Evolutionary conservation across 1,140 invertebrate species (phyloP), one percentile per base, ranked within the genome.

Genomic region (Ceratina japonica): DNA sequence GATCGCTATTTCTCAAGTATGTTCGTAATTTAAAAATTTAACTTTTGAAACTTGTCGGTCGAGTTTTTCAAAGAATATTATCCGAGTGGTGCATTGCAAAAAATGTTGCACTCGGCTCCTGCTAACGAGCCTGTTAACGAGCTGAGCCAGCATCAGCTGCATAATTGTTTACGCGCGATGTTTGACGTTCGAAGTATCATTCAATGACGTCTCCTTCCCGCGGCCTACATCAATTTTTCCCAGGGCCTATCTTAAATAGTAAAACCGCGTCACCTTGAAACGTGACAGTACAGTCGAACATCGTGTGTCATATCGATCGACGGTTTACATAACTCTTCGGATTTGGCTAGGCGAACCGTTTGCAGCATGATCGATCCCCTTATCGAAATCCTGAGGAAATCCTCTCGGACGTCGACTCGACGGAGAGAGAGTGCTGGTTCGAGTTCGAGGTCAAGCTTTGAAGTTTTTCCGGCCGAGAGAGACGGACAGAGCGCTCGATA

Each of bases 101-200:
- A 31, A 31, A 31, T 15, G 37, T 5, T 10, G 13, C 64, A 49
- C 31, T 22, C 49, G 15, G 37, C n/a, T 15, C 20, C n/a, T n/a
- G 15, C 18, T 44, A 64, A 64, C 31, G 63, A 49, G n/a, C 37
- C 15, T 22, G 64, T 51, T 66, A 68, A 68, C 44, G 44, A 68
- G 44, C 44, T 2, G 65, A 68, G 22, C 16, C 5, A 51, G 59
- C 64, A 15, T 12, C 27, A 37, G 3, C 10, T 8, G 13, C 24
- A 10, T 54, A 27, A 54, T 31, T 31, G 66, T 54, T 52, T 27
- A 27, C 66, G 10, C 8, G 51, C 7, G n/a, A 69, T 7, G 12
- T 54, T n/a, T n/a, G 24, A 54, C n/a, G 10, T 54, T n/a, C 0
- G 16, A 24, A 51, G 20, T 66, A 49, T 15, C 64, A 16, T 3